Percentiles rank a stretch among this genome's conserved stretches.
Evolutionary conservation across 2,797 vertebrate species (phyloP).

Genomic region (Thunnus albacares): DNA sequence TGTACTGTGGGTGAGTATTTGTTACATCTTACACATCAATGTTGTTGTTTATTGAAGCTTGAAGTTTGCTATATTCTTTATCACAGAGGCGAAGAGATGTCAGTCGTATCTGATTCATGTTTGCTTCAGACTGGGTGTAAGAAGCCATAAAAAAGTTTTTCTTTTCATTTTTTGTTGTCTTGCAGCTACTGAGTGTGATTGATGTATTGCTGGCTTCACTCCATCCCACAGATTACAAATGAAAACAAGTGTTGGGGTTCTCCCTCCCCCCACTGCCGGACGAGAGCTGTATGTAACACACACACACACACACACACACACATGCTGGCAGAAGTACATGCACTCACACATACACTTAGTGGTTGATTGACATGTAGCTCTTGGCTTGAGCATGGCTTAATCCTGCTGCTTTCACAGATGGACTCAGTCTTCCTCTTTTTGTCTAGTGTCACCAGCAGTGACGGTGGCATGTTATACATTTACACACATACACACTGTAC

Average conservation of each 20-base stretch:
- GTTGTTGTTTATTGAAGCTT: neutral
- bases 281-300: conserved; percentile 29
- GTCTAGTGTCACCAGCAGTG: conserved; percentile 76
- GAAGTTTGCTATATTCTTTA: neutral
- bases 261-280: conserved; percentile 55
- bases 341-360: conserved; percentile 62
- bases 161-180: conserved; percentile 29
- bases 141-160: conserved; percentile 33
- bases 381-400: conserved; percentile 79
- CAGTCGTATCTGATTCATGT: conserved; percentile 31
- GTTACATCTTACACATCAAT: neutral
- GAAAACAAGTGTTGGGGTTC: conserved; percentile 71
- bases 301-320: conserved; percentile 25
- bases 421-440: conserved; percentile 82
- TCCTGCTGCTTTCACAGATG: conserved; percentile 82
- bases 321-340: conserved; percentile 38
- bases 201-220: conserved; percentile 61
- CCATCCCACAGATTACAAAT: conserved; percentile 74
- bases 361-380: conserved; percentile 80
- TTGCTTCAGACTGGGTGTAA: neutral
- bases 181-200: conserved; percentile 52
- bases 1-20: conserved; percentile 3
- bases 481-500: conserved; percentile 47
- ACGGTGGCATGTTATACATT: conserved; percentile 59
- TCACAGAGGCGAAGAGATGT: conserved; percentile 4